Conservation (phyloP, 30 jellyfish, hydroid and myxozoan genomes). For the Chironex yamaguchii region DNA sequence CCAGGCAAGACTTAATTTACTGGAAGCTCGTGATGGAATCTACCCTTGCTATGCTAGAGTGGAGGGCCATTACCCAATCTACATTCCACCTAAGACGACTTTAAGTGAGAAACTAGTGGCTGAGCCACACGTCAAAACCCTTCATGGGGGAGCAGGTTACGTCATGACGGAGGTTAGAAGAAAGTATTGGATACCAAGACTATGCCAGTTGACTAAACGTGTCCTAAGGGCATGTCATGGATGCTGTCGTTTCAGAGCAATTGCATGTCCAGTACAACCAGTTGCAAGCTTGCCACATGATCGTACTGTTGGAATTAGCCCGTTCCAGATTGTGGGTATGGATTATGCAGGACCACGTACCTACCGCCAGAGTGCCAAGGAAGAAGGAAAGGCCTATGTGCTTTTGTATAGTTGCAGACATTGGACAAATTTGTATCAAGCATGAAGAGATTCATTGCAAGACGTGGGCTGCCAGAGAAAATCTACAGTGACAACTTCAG, state of each 20-base stretch:
- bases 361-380: background rate
- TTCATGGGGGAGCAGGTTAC: constrained; percentile 57
- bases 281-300: constrained; percentile 41
- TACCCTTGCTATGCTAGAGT: constrained; percentile 45
- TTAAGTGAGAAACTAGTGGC: constrained; percentile 31
- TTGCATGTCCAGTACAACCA: constrained; percentile 25
- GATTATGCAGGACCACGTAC: constrained; percentile 54
- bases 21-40: constrained; percentile 3
- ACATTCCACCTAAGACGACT: constrained; percentile 20
- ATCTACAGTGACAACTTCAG: constrained; percentile 70
- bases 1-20: constrained; percentile 22
- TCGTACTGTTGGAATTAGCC: constrained; percentile 25
- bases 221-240: constrained; percentile 39
- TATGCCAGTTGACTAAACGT: constrained; percentile 34
- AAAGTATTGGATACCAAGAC: constrained; percentile 53
- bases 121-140: constrained; percentile 21
- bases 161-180: constrained; percentile 16
- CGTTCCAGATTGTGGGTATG: constrained; percentile 47
- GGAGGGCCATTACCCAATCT: constrained; percentile 52
- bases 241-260: constrained; percentile 39
- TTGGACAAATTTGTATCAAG: constrained; percentile 43
- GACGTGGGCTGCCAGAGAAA: constrained; percentile 76
- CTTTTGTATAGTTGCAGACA: constrained; percentile 62
- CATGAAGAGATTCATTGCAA: constrained; percentile 58
- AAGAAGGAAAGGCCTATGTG: constrained; percentile 54